A percentile compares a stretch with the other conserved stretches of the same genome.
Evolutionary conservation across 2,888 invertebrate genomes (phyloP).

Genomic region (Zhuqinia jingwanae): DNA sequence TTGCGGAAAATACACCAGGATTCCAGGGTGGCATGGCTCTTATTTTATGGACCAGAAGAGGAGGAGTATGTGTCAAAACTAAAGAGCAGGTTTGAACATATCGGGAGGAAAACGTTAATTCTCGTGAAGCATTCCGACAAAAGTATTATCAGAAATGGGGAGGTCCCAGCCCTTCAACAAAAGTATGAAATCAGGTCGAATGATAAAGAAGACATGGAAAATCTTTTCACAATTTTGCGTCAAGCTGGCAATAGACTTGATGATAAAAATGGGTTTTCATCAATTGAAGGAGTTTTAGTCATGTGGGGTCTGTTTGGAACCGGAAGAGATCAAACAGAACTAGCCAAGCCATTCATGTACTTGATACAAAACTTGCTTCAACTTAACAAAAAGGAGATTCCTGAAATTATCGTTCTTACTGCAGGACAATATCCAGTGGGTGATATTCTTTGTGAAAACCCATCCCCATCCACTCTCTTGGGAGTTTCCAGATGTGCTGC

Average conservation of each 20-base stretch:
- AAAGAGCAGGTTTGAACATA: not conserved
- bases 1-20: not conserved
- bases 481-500: conserved; percentile 37
- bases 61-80: not conserved
- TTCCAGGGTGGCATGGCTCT: conserved; percentile 1
- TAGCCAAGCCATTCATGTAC: conserved; percentile 35
- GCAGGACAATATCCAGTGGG: conserved; percentile 38
- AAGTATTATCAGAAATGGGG: no score
- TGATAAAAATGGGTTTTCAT: not conserved
- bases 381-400: conserved; percentile 4
- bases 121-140: no score
- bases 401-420: conserved; percentile 30
- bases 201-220: conserved; percentile 27
- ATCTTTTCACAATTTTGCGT: no score
- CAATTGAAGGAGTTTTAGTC: conserved; percentile 32
- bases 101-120: conserved; percentile 14
- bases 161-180: no score
- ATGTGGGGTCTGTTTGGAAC: conserved; percentile 1
- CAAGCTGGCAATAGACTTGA: no score
- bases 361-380: conserved; percentile 20
- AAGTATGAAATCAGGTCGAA: conserved; percentile 5
- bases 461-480: conserved; percentile 38
- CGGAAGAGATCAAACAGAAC: conserved; percentile 1
- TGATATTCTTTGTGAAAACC: conserved; percentile 36
- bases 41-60: conserved; percentile 16